Evolutionary conservation across 2,113 vertebrate species (phyloP), one percentile per base, ranked within the genome.

Genomic region (Burhinus oedicnemus): DNA sequence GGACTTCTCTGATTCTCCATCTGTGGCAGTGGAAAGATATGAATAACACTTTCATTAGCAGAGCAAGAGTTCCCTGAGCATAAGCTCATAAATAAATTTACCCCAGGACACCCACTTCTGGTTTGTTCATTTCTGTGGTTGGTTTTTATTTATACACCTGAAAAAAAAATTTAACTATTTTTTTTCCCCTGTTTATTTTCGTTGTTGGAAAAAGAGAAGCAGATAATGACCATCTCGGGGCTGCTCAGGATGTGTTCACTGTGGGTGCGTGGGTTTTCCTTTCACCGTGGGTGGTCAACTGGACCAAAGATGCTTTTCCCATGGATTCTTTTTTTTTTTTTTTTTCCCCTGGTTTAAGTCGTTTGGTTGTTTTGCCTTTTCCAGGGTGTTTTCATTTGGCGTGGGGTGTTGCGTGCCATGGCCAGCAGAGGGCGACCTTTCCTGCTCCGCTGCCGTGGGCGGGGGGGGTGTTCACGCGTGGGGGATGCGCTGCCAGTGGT

Each of bases 301-400:
- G 68, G 18, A 25, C 40, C 7, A 5, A 18, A 44, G 42, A 8
- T 8, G n/a, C 34, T 40, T 76, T 77, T 21, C 52, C 49, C 15
- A 7, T 3, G 26, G 45, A 12, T 11, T 45, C 16, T 0, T 23
- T 6, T 13, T 40, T 5, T 22, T 21, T 40, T 40, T 40, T 20
- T 10, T 42, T 27, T 14, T 12, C 21, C 32, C 3, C 17, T 38
- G 15, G 16, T n/a, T 49, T 18, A 9, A 2, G 13, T 6, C 10
- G 3, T 74, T 78, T 27, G 25, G 47, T 51, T 5, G 19, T 23
- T 9, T 49, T 32, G 30, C 1, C 27, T 20, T 23, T 52, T 23
- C 49, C 30, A 2, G 6, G 27, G 4, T 5, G 6, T 12, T 55
- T 36, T 15, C 32, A 0, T 3, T 15, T 4, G 9, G 38, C 5